These are phyloP conservation scores for Lepus timidus DNA, from an alignment of 2,113 vertebrate genomes.

Conservation along the genomic window DNA sequence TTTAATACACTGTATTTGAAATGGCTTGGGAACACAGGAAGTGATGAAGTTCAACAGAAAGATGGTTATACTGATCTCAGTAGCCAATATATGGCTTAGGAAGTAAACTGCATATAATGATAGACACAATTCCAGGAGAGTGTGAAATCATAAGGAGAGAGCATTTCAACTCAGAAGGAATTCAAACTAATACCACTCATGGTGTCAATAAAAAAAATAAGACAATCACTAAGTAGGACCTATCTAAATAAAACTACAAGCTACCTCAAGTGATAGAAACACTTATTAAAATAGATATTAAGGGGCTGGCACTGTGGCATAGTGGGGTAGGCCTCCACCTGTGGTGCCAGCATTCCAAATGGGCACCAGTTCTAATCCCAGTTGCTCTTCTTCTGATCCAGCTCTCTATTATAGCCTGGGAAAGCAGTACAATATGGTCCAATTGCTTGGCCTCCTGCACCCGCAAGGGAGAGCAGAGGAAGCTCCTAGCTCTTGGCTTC, in stretches of 20 bases:
- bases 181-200: background rate
- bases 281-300: background rate
- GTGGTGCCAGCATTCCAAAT: too few species aligned
- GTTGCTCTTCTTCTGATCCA: too few species aligned
- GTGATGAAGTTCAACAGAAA: background rate
- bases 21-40: background rate
- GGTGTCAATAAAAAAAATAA: background rate
- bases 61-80: rapidly evolving
- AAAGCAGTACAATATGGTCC: too few species aligned
- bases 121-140: background rate
- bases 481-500: too few species aligned
- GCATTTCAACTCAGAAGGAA: background rate
- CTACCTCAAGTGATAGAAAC: background rate
- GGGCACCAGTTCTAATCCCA: too few species aligned
- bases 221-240: background rate
- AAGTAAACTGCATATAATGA: background rate
- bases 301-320: too few species aligned
- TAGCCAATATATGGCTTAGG: background rate
- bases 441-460: too few species aligned
- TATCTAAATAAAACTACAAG: background rate
- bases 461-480: too few species aligned
- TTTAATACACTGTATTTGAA: background rate
- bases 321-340: too few species aligned
- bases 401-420: too few species aligned
- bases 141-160: background rate